These are phyloP conservation scores for Chironomus striatipennis DNA, from an alignment of 1,140 invertebrate genomes.

Conservation along the genomic window DNA sequence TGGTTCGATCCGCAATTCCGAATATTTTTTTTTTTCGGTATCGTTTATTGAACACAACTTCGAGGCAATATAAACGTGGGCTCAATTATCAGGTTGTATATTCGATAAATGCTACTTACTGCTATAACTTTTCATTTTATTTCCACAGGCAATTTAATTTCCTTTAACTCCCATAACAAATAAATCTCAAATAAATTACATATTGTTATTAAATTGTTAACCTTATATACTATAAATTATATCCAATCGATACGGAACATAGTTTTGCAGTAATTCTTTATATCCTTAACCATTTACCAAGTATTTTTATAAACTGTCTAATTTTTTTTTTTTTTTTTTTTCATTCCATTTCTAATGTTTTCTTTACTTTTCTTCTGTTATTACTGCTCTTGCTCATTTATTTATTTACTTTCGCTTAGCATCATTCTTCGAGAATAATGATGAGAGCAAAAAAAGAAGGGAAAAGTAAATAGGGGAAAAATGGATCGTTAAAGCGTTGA, in stretches of 20 bases:
- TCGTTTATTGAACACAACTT: conserved; percentile 13
- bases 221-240: not conserved
- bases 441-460: not conserved
- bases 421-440: not conserved
- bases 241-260: too few relatives aligned
- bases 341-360: too few relatives aligned
- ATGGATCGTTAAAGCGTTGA: conserved; percentile 7
- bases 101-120: not conserved
- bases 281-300: too few relatives aligned
- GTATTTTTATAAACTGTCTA: too few relatives aligned
- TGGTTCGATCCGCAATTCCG: not conserved
- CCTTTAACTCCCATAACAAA: not conserved
- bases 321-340: too few relatives aligned
- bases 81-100: conserved; percentile 8
- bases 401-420: conserved; percentile 13
- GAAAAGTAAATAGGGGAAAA: conserved; percentile 5
- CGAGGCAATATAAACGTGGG: not conserved
- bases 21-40: not conserved
- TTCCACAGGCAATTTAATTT: conserved; percentile 24
- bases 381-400: not conserved
- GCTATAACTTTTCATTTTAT: conserved; percentile 20
- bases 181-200: conserved; percentile 20
- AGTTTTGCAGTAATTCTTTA: too few relatives aligned
- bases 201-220: conserved; percentile 18
- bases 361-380: too few relatives aligned